Percentiles rank a stretch among this genome's conserved stretches.
These are phyloP conservation scores for Australoheros scitulus DNA, from an alignment of 2,113 vertebrate genomes.

Conservation along the genomic window DNA sequence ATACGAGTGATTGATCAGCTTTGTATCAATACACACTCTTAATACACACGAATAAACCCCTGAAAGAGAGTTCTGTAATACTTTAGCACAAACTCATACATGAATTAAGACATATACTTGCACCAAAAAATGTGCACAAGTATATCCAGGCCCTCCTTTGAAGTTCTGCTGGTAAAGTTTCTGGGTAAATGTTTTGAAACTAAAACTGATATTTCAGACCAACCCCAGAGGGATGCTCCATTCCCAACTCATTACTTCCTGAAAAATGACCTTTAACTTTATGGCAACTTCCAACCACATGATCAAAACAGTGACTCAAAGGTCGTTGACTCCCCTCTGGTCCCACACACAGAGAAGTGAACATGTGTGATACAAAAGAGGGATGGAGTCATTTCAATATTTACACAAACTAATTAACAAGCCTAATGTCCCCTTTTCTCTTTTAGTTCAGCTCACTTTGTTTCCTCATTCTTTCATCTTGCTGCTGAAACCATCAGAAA, in stretches of 20 bases:
- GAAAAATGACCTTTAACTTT: constrained; percentile 57
- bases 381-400: background rate
- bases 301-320: constrained; percentile 61
- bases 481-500: constrained; percentile 38
- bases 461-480: constrained; percentile 48
- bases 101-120: background rate
- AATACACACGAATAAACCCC: background rate
- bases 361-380: background rate
- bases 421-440: background rate
- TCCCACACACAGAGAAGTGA: constrained; percentile 37
- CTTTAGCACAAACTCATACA: background rate
- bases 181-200: constrained; percentile 23
- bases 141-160: background rate
- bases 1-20: background rate
- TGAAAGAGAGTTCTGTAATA: background rate
- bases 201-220: constrained; percentile 49
- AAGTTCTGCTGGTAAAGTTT: background rate
- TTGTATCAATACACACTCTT: background rate
- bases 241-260: constrained; percentile 55
- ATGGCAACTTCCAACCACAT: constrained; percentile 37
- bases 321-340: constrained; percentile 28
- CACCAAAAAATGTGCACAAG: background rate
- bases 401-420: background rate
- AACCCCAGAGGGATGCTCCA: constrained; percentile 35
- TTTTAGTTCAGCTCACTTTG: background rate